A percentile compares a stretch with the other conserved stretches of the same genome.
phyloP scores from a whole-genome alignment of 2,888 invertebrate species.

The Eulithis prunata region DNA sequence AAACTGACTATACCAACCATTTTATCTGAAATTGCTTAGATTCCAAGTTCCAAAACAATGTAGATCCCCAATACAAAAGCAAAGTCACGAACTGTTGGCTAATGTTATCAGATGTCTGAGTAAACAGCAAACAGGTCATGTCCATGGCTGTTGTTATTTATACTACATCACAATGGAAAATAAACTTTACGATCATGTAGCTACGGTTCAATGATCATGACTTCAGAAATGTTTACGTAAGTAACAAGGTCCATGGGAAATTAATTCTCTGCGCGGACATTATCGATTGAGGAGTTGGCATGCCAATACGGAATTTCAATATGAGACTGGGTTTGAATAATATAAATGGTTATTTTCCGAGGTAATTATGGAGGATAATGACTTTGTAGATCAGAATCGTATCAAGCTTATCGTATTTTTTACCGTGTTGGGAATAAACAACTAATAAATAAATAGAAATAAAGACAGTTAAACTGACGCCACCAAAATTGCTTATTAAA shows the following conservation, averaged over 20 bases:
- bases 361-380: background rate
- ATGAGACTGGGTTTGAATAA: conserved; percentile 12
- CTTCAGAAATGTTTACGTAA: conserved; percentile 25
- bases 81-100: conserved; percentile 56
- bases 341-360: background rate
- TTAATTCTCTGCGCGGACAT: conserved; percentile 46
- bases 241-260: conserved; percentile 48
- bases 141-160: conserved; percentile 30
- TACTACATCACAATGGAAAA: conserved; percentile 10
- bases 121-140: conserved; percentile 58
- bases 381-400: background rate
- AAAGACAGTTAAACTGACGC: no score
- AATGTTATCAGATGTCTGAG: conserved; percentile 47
- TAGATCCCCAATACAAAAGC: conserved; percentile 40
- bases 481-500: no score
- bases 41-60: conserved; percentile 21
- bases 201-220: conserved; percentile 24
- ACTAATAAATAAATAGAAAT: no score
- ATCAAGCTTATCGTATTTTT: no score
- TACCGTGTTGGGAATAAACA: no score
- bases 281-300: conserved; percentile 37
- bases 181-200: conserved; percentile 19
- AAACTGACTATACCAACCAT: background rate
- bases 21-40: conserved; percentile 5
- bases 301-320: conserved; percentile 32